These are phyloP conservation scores for Trididemnum nubilum DNA, from an alignment of 23 tunicate genomes.

Conservation along the genomic window DNA sequence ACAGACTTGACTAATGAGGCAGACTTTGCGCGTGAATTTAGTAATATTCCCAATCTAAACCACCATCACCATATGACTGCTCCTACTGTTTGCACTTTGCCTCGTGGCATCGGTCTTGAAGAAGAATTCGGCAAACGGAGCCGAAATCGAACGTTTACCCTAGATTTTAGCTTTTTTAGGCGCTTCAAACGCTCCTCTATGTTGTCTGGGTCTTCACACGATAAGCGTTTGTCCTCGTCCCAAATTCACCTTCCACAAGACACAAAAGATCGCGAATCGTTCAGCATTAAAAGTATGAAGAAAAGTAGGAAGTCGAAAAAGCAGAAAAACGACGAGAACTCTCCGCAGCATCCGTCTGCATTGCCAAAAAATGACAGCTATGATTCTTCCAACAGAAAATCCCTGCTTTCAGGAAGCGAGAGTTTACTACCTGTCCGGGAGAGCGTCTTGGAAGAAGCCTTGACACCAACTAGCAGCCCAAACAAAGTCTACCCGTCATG, in stretches of 20 bases:
- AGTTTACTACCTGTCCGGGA: neutral
- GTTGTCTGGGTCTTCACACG: neutral
- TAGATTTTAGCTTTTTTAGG: slow-evolving; percentile 52
- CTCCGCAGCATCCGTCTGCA: neutral
- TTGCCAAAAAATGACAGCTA: neutral
- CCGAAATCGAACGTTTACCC: slow-evolving; percentile 33
- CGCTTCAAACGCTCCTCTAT: slow-evolving; percentile 16
- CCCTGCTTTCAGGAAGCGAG: neutral
- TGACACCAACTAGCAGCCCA: neutral
- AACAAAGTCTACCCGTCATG: neutral
- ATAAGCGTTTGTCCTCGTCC: slow-evolving; percentile 12
- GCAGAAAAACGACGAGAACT: neutral
- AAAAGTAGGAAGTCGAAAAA: slow-evolving; percentile 10
- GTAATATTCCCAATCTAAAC: neutral
- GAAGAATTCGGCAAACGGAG: neutral
- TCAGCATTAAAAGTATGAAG: slow-evolving; percentile 15
- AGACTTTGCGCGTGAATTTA: neutral
- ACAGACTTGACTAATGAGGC: slow-evolving; percentile 23
- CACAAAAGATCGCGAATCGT: slow-evolving; percentile 9
- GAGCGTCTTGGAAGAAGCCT: neutral
- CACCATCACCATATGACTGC: slow-evolving; percentile 33
- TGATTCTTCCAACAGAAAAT: neutral
- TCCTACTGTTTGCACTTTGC: slow-evolving; percentile 41
- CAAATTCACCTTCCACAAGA: neutral
- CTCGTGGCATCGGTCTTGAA: slow-evolving; percentile 20